Evolutionary conservation across 2,888 invertebrate species (phyloP).

Genomic region (Diplazon laetatorius): DNA sequence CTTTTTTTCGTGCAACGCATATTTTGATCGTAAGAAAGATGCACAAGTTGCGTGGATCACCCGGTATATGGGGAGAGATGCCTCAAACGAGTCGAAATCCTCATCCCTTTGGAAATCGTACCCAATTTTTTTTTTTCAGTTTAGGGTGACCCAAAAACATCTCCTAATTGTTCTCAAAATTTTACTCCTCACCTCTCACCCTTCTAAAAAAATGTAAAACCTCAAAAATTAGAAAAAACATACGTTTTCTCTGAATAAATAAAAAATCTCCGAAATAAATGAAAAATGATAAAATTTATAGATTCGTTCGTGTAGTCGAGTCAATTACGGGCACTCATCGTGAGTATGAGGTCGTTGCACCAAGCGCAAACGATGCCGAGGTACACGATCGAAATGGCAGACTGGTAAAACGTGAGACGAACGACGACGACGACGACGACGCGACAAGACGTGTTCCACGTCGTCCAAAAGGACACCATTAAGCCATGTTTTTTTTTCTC

Average conservation of each 20-base stretch:
- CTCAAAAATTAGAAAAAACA: no score
- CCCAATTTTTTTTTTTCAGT: no score
- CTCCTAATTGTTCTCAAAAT: no score
- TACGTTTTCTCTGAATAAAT: background rate
- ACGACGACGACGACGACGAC: slow-evolving; percentile 9
- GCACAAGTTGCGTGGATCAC: no score
- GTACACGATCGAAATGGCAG: slow-evolving; percentile 9
- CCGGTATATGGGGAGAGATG: no score
- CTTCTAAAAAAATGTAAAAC: no score
- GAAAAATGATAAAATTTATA: background rate
- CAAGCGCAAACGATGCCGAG: slow-evolving; percentile 25
- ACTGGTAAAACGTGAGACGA: background rate
- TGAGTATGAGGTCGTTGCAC: slow-evolving; percentile 7
- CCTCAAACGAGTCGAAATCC: no score
- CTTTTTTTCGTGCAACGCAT: no score
- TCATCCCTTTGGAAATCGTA: no score
- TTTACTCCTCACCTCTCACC: no score
- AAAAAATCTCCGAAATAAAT: background rate
- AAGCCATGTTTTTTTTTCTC: slow-evolving; percentile 38
- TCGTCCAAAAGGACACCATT: slow-evolving; percentile 55
- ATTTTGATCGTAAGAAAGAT: no score
- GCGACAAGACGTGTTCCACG: slow-evolving; percentile 42
- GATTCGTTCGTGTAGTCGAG: background rate
- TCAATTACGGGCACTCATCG: background rate
- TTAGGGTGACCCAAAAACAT: no score